Evolutionary conservation across 30 jellyfish, hydroid and myxozoan genomes (phyloP).

Genomic region (Hydractinia echinata): DNA sequence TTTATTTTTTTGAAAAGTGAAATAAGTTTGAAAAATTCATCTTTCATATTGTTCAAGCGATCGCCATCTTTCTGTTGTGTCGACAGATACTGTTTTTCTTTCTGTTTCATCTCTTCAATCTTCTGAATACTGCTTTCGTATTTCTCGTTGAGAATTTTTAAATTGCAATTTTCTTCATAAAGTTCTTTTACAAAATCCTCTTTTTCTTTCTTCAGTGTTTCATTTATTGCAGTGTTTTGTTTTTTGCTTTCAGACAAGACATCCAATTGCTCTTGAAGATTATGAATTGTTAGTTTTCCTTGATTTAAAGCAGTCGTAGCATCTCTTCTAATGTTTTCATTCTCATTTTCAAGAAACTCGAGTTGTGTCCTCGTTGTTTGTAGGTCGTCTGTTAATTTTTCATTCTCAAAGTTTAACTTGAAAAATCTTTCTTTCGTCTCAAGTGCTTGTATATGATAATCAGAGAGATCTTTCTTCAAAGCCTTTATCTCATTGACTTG

Average conservation of each 20-base stretch:
- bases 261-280: not conserved
- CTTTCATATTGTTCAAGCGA: not conserved
- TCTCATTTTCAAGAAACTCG: not conserved
- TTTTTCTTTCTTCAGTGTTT: not conserved
- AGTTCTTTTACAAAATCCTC: not conserved
- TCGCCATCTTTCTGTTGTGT: not conserved
- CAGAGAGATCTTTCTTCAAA: not conserved
- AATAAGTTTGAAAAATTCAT: not conserved
- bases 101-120: not conserved
- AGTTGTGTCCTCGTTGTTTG: not conserved
- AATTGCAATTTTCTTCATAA: not conserved
- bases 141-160: conserved; percentile 6
- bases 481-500: not conserved
- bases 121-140: not conserved
- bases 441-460: not conserved
- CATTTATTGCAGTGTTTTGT: not conserved
- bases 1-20: not conserved
- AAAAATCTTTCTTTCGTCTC: not conserved
- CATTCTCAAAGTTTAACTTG: not conserved
- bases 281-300: not conserved
- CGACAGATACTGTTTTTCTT: not conserved
- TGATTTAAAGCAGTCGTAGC: not conserved
- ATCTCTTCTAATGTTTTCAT: not conserved
- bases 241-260: not conserved
- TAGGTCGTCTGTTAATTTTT: not conserved